Evolutionary conservation across 2,888 invertebrate genomes (phyloP).

Genomic region (Brachyptera putata): DNA sequence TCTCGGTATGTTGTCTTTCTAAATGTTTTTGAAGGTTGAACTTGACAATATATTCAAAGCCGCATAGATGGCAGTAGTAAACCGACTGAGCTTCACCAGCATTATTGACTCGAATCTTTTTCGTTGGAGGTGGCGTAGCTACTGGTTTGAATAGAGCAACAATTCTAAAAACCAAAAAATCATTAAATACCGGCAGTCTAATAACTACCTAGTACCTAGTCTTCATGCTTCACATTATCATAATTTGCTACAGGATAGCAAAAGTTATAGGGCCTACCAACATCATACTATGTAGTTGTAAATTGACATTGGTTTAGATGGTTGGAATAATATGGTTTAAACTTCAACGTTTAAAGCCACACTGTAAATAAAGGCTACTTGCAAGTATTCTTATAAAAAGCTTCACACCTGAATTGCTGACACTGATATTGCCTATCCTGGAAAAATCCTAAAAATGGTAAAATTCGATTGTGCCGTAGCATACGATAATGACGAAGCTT

Average conservation of each 20-base stretch:
- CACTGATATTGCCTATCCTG: too few relatives aligned
- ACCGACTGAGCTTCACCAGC: conserved; percentile 51
- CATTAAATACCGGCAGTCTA: background rate
- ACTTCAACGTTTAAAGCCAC: too few relatives aligned
- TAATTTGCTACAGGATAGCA: background rate
- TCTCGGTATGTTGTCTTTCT: conserved; percentile 51
- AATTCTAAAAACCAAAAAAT: conserved; percentile 44
- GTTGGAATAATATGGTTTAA: too few relatives aligned
- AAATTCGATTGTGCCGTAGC: too few relatives aligned
- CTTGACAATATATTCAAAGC: conserved; percentile 62
- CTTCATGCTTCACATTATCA: background rate
- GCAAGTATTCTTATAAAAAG: too few relatives aligned
- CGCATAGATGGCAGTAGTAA: conserved; percentile 57
- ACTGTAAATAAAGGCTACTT: too few relatives aligned
- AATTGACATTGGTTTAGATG: background rate
- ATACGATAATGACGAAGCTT: too few relatives aligned
- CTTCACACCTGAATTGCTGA: too few relatives aligned
- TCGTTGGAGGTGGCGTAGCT: conserved; percentile 50
- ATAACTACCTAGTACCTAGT: conserved; percentile 21
- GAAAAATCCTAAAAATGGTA: too few relatives aligned
- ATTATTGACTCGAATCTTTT: conserved; percentile 51
- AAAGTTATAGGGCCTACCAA: too few relatives aligned
- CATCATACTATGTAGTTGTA: conserved; percentile 3
- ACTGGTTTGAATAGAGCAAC: conserved; percentile 47
- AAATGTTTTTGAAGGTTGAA: conserved; percentile 61